A percentile compares a stretch with the other conserved stretches of the same genome.
Evolutionary conservation across 1,140 invertebrate genomes (phyloP).

Genomic region (Hylyphantes graminicola): DNA sequence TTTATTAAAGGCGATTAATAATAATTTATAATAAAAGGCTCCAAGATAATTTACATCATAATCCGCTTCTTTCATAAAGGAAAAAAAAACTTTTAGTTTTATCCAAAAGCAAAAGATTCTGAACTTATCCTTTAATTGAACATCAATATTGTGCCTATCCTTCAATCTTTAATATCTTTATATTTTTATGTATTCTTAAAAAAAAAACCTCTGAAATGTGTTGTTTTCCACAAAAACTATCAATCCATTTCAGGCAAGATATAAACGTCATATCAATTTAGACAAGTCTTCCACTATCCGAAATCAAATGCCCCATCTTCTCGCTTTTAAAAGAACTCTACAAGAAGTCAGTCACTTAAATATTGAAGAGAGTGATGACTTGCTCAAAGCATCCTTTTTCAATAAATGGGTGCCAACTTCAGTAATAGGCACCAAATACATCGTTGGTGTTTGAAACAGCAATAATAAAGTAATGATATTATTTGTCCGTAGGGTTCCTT

Average conservation of each 20-base stretch:
- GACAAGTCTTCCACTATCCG: background rate
- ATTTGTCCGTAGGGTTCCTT: background rate
- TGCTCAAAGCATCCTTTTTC: background rate
- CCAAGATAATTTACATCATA: too few relatives aligned
- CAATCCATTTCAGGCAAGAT: background rate
- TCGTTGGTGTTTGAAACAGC: background rate
- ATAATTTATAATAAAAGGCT: too few relatives aligned
- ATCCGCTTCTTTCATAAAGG: too few relatives aligned
- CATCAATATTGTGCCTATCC: too few relatives aligned
- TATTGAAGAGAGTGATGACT: conserved; percentile 17
- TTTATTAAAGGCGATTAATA: too few relatives aligned
- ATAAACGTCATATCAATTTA: background rate
- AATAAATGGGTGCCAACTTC: conserved; percentile 36
- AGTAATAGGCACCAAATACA: background rate
- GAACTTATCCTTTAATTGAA: too few relatives aligned
- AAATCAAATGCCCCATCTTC: background rate
- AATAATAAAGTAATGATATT: conserved; percentile 26
- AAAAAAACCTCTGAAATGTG: too few relatives aligned
- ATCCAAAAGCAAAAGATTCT: too few relatives aligned
- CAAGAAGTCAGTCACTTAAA: background rate
- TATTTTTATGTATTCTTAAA: too few relatives aligned
- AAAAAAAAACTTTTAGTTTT: too few relatives aligned
- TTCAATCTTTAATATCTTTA: too few relatives aligned
- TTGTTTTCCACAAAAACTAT: background rate
- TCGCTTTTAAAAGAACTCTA: too few relatives aligned